Base-by-base conservation (phyloP, 2,888 invertebrate genomes). In the Phengaris alcon region DNA sequence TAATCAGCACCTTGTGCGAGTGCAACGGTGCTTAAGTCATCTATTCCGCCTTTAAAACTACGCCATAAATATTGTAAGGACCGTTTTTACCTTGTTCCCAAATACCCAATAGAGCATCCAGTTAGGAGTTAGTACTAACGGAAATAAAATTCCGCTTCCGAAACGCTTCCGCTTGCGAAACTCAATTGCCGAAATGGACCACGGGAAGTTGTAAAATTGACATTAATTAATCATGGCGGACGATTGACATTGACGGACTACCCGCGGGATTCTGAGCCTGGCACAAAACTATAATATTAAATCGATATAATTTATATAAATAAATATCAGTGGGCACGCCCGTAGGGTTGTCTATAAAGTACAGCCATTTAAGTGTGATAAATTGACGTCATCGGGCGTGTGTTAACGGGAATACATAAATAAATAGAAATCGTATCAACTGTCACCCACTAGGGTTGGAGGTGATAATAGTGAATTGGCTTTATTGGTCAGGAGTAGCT, bases 361-460 rank as follows among this genome's bases (percentile, higher is more conserved):
- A 78, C 75, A 57, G 35, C 73, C 75, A 69, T 75, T 80, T 80
- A 79, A 79, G 75, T 75, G 78, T 70, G 73, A 79, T 79, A 78
- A 79, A 80, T 80, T 75, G 77, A 72, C 54, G 68, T 46, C 35
- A 22, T 54, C 72, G 52, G 77, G 79, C 77, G 79, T 78, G 81
- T 82, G 69, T 48, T 68, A 69, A 57, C 68, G 75, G 69, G 82
- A 83, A 82, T 54, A 72, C 54, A 81, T 82, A 78, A 81, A 81
- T 82, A 78, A 81, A 79, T 80, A 73, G 68, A 75, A 75, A 78
- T 68, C 52, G 75, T 57, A 69, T 75, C 22, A 75, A 75, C 55
- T 75, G 75, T 76, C 76, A 82, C 12, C 82, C 82, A 81, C 82
- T 82, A 82, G 84, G 85, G 84, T 82, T 79, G 79, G 76, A 79